Conservation (phyloP, 2,888 invertebrate species). For the Dromius quadrimaculatus region DNA sequence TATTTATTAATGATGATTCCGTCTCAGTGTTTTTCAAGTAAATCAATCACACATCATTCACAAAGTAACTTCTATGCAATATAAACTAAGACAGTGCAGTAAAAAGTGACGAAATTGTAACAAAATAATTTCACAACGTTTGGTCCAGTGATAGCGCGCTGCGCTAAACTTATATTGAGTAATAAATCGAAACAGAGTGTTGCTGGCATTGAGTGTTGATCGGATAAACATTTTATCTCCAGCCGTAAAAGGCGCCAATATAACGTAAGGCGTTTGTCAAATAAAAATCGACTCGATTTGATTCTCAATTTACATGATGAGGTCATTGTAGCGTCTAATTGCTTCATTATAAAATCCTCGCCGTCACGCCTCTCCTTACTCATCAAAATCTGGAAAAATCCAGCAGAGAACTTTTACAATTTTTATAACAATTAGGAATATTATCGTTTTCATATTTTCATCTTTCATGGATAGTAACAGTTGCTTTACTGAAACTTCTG, state of each 20-base stretch:
- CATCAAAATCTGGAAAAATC: constrained; percentile 48
- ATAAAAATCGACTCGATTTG: constrained; percentile 44
- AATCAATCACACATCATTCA: too few relatives aligned
- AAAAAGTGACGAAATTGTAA: constrained; percentile 7
- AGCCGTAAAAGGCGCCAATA: constrained; percentile 33
- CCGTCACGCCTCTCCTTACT: constrained; percentile 26
- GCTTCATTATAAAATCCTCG: constrained; percentile 38
- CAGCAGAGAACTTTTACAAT: neutral
- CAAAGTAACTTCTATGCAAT: constrained; percentile 6
- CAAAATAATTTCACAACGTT: constrained; percentile 5
- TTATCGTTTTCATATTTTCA: too few relatives aligned
- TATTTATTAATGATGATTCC: too few relatives aligned
- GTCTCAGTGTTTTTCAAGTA: too few relatives aligned
- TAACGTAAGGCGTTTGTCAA: constrained; percentile 35
- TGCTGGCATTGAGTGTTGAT: constrained; percentile 18
- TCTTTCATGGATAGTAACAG: too few relatives aligned
- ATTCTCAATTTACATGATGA: constrained; percentile 50
- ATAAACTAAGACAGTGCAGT: neutral
- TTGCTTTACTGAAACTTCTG: too few relatives aligned
- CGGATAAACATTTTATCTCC: constrained; percentile 45
- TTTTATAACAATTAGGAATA: too few relatives aligned
- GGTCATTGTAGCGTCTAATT: constrained; percentile 51
- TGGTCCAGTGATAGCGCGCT: constrained; percentile 1
- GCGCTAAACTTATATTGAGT: constrained; percentile 27
- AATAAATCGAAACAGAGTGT: constrained; percentile 25